A percentile compares a stretch with the other conserved stretches of the same genome.
phyloP scores from a whole-genome alignment of 2,113 vertebrate species.

The Microtus montanus region DNA sequence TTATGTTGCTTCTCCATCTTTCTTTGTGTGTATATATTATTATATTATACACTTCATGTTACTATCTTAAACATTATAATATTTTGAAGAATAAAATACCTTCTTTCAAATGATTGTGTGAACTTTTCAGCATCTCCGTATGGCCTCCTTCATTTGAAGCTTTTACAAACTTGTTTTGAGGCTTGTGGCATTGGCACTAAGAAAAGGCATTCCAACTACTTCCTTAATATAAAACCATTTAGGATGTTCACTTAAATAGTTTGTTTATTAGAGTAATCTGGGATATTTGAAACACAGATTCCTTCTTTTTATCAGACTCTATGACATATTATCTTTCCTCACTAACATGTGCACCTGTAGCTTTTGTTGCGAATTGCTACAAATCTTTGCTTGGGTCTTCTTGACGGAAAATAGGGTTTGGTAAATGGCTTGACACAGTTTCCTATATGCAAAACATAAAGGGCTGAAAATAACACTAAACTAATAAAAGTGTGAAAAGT shows the following conservation, averaged over 20 bases:
- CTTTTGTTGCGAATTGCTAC: fast-evolving
- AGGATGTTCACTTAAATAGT: background rate
- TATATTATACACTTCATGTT: background rate
- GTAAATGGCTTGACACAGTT: background rate
- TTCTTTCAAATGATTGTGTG: background rate
- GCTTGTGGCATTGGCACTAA: background rate
- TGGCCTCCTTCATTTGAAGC: background rate
- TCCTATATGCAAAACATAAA: background rate
- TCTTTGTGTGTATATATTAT: too few species aligned
- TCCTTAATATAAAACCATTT: background rate
- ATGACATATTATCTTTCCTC: background rate
- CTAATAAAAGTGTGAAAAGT: background rate
- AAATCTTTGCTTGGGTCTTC: background rate
- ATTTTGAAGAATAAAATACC: background rate
- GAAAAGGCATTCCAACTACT: background rate
- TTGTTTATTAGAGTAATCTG: background rate
- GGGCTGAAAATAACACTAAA: background rate
- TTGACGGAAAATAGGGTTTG: background rate
- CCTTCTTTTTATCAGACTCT: background rate
- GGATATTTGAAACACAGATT: background rate
- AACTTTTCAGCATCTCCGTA: background rate
- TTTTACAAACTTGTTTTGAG: background rate
- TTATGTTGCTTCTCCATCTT: background rate
- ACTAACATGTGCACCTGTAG: background rate
- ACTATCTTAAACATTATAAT: background rate